phyloP scores from a whole-genome alignment of 2,797 vertebrate genomes.

The Geotrypetes seraphini region DNA sequence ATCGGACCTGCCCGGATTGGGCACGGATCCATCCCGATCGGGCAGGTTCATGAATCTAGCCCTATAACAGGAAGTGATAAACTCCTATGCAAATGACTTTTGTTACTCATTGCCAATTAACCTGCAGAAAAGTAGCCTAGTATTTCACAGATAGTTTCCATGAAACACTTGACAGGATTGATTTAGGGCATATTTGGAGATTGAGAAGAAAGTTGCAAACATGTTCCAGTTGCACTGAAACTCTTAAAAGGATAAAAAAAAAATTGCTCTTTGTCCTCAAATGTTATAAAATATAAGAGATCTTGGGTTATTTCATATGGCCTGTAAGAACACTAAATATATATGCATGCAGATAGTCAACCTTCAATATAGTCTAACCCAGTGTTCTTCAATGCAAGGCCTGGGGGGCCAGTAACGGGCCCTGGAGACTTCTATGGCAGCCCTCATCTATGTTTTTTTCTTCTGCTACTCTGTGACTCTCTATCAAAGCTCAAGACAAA shows the following conservation, averaged over 20 bases:
- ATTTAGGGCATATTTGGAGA: no score
- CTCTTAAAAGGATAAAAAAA: rapidly evolving
- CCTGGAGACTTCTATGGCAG: no score
- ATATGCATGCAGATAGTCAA: neutral
- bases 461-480: no score
- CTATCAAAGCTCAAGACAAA: no score
- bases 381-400: no score
- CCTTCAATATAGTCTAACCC: neutral
- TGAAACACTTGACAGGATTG: neutral
- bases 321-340: neutral
- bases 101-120: neutral
- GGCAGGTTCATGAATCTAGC: no score
- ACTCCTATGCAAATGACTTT: slow-evolving; percentile 13
- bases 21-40: no score
- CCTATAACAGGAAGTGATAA: slow-evolving; percentile 24
- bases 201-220: no score
- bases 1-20: no score
- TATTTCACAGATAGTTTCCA: neutral
- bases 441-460: no score
- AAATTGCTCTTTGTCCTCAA: neutral
- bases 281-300: neutral
- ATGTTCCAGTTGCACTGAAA: no score
- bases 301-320: neutral
- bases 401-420: no score
- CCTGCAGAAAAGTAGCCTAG: neutral